phyloP scores from a whole-genome alignment of 2,113 vertebrate genomes.

The Tragulus kanchil region DNA sequence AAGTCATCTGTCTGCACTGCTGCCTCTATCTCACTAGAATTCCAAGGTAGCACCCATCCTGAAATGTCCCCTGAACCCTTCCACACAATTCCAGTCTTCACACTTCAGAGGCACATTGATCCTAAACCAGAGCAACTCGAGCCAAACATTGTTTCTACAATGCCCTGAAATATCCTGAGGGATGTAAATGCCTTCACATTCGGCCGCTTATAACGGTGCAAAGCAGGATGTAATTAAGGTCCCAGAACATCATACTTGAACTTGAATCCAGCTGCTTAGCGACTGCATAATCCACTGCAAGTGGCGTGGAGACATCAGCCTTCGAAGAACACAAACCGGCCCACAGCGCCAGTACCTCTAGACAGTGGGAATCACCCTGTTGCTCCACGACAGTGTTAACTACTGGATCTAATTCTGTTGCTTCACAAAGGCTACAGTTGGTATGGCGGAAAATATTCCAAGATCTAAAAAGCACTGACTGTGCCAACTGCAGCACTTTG shows the following conservation, averaged over 20 bases:
- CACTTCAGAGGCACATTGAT: background rate
- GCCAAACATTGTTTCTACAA: background rate
- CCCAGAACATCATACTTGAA: slow-evolving; percentile 46
- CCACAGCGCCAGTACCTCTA: background rate
- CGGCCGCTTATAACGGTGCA: slow-evolving; percentile 50
- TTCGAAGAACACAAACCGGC: slow-evolving; percentile 1
- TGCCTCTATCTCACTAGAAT: slow-evolving; percentile 47
- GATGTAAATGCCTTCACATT: slow-evolving; percentile 5
- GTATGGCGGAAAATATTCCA: slow-evolving; percentile 2
- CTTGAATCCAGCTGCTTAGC: slow-evolving; percentile 52
- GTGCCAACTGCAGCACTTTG: slow-evolving; percentile 67
- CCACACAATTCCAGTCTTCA: background rate
- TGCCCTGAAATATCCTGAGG: slow-evolving; percentile 14
- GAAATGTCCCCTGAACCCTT: slow-evolving; percentile 31
- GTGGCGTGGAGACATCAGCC: background rate
- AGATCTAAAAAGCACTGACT: slow-evolving; percentile 43
- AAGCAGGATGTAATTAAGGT: slow-evolving; percentile 55
- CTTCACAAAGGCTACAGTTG: slow-evolving; percentile 53
- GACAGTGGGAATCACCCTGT: background rate
- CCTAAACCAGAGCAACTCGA: background rate
- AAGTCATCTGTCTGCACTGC: background rate
- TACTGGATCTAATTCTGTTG: background rate
- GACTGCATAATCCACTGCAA: background rate
- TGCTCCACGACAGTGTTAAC: background rate
- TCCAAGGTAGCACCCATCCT: background rate